Conservation (phyloP, 2,113 vertebrate genomes). For the Corvus moneduloides region DNA sequence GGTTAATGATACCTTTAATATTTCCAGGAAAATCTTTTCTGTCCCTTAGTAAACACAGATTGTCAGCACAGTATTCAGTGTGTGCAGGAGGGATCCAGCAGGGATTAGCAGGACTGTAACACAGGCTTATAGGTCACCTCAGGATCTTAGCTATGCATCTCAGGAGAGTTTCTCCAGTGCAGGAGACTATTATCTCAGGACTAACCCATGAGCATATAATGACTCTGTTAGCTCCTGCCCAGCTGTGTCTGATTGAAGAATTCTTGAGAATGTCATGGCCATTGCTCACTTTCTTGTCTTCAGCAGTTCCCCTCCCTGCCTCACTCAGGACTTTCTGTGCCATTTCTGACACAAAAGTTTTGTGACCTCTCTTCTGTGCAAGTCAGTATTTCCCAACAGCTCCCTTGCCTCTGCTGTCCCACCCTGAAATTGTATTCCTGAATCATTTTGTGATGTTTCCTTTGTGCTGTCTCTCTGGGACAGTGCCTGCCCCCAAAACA, state of each 20-base stretch:
- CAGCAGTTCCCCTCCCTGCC: background rate
- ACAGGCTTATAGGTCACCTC: background rate
- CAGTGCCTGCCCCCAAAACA: background rate
- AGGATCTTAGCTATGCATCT: background rate
- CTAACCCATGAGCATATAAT: background rate
- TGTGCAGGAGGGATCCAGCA: background rate
- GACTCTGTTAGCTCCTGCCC: background rate
- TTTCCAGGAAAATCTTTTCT: background rate
- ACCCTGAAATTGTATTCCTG: background rate
- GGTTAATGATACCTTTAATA: background rate
- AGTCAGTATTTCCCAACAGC: background rate
- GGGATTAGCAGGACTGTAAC: background rate
- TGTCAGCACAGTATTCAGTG: background rate
- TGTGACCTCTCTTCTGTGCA: background rate
- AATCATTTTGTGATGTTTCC: background rate
- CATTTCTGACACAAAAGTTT: background rate
- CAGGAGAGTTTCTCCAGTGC: background rate
- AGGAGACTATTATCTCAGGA: background rate
- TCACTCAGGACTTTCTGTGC: background rate
- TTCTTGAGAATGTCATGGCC: background rate
- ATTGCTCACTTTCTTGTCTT: background rate
- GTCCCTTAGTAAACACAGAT: background rate
- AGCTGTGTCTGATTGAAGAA: background rate
- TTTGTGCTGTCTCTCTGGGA: background rate
- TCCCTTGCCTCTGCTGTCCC: background rate